Conservation (phyloP, 2,113 vertebrate genomes). For the Thunnus maccoyii region DNA sequence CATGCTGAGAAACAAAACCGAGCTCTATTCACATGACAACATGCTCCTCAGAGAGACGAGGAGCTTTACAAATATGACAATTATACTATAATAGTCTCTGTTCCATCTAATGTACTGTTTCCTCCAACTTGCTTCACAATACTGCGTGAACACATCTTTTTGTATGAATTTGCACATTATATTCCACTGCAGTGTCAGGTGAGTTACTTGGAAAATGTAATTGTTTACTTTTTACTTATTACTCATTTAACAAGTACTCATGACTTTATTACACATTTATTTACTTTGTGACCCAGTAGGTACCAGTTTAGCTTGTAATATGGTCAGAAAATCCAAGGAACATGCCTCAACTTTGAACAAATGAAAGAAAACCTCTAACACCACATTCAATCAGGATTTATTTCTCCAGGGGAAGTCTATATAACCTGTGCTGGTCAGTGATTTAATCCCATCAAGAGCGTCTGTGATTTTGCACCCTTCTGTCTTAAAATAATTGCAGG, state of each 20-base stretch:
- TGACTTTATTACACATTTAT: not conserved
- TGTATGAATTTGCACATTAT: not conserved
- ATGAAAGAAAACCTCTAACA: not conserved
- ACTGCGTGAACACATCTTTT: not conserved
- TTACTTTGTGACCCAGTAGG: not conserved
- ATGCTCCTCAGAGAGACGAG: conserved; percentile 55
- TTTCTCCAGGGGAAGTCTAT: no score
- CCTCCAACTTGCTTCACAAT: not conserved
- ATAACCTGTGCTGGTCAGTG: no score
- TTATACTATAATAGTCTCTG: conserved; percentile 39
- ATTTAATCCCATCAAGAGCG: no score
- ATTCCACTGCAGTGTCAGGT: not conserved
- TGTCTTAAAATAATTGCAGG: no score
- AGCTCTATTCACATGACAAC: conserved; percentile 60
- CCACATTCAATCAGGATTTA: no score
- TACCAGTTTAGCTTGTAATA: not conserved
- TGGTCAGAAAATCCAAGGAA: no score
- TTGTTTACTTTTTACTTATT: not conserved
- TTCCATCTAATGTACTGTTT: conserved; percentile 26
- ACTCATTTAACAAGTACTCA: no score
- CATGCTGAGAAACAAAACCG: conserved; percentile 63
- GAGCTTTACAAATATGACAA: conserved; percentile 54
- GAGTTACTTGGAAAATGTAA: not conserved
- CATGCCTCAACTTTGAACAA: not conserved
- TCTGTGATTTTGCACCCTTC: no score